phyloP scores from a whole-genome alignment of 2,888 invertebrate species.

The Noctua janthina region DNA sequence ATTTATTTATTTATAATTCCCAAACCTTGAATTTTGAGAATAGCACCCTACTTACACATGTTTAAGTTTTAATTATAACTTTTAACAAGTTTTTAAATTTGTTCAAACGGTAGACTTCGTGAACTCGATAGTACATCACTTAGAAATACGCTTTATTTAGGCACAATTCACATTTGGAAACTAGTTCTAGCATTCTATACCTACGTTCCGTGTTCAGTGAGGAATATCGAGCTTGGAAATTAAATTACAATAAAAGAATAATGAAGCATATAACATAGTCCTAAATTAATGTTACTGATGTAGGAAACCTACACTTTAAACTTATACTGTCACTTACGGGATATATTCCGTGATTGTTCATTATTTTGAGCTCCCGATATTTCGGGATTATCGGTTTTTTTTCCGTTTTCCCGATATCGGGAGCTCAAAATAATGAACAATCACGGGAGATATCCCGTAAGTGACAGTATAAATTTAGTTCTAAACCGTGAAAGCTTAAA shows the following conservation, averaged over 20 bases:
- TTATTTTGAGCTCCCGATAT: no score
- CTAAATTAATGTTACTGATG: neutral
- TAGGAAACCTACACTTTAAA: conserved; percentile 6
- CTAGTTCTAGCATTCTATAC: conserved; percentile 87
- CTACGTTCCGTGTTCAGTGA: conserved; percentile 76
- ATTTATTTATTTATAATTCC: conserved; percentile 41
- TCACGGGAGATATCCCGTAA: no score
- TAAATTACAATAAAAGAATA: neutral
- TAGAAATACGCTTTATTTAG: conserved; percentile 82
- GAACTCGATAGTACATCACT: conserved; percentile 71
- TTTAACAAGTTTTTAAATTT: conserved; percentile 63
- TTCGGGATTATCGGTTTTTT: no score
- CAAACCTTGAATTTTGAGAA: conserved; percentile 50
- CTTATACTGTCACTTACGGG: no score
- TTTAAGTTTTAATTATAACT: conserved; percentile 52
- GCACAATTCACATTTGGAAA: conserved; percentile 87
- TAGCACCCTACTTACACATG: conserved; percentile 66
- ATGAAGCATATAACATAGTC: conserved; percentile 1
- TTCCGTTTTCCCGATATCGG: no score
- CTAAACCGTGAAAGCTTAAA: no score
- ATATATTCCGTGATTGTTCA: no score
- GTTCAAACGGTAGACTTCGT: conserved; percentile 64
- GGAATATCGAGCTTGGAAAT: conserved; percentile 52
- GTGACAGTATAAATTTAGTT: no score
- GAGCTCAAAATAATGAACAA: no score